Evolutionary conservation across 64 coral and sea anemone species (phyloP).

Genomic region (Stylophora pistillata): DNA sequence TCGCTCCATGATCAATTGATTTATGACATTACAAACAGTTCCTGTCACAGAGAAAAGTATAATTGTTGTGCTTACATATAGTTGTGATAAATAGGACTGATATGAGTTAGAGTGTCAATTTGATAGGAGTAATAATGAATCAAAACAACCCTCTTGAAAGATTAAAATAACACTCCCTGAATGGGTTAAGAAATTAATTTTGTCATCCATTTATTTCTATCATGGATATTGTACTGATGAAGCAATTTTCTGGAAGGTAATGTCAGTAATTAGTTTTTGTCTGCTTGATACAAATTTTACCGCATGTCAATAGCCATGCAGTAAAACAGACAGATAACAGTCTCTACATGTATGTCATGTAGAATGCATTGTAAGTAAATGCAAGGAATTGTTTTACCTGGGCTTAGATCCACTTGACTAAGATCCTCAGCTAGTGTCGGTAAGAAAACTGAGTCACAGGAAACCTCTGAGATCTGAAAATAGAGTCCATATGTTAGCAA

Average conservation of each 20-base stretch:
- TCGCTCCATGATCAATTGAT: slow-evolving; percentile 53
- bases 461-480: slow-evolving; percentile 21
- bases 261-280: no score
- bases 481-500: background rate
- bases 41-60: background rate
- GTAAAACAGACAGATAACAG: no score
- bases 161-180: no score
- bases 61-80: background rate
- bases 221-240: no score
- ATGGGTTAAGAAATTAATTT: no score
- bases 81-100: background rate
- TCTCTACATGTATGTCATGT: no score
- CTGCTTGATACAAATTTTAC: no score
- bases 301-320: no score
- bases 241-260: no score
- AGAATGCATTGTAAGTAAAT: no score
- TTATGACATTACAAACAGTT: slow-evolving; percentile 37
- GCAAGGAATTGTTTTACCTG: background rate
- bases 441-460: slow-evolving; percentile 19
- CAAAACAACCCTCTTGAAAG: background rate
- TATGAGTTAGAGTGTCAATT: background rate
- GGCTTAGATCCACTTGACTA: background rate
- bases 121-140: background rate
- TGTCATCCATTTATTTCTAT: no score
- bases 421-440: slow-evolving; percentile 10